Evolutionary conservation across 2,113 vertebrate genomes (phyloP).

Genomic region (Anolis carolinensis): DNA sequence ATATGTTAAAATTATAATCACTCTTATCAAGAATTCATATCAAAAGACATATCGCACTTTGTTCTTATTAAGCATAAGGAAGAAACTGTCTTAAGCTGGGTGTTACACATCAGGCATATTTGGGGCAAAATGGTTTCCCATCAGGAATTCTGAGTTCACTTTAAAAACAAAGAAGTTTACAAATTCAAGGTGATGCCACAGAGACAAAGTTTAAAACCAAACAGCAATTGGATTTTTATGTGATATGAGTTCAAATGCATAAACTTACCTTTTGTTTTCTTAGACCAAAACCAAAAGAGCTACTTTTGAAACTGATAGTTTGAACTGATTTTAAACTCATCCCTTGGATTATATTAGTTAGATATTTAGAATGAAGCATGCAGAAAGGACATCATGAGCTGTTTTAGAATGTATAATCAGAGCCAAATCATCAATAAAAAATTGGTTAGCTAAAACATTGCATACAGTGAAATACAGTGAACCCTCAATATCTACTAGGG

Average conservation of each 20-base stretch:
- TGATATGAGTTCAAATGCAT: slow-evolving; percentile 9
- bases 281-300: not conserved
- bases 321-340: too few relatives aligned
- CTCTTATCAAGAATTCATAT: slow-evolving; percentile 41
- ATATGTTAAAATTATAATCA: slow-evolving; percentile 62
- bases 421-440: not conserved
- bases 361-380: not conserved
- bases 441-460: not conserved
- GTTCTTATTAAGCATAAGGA: slow-evolving; percentile 37
- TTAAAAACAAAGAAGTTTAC: slow-evolving; percentile 36
- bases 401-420: not conserved
- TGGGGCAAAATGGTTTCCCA: not conserved
- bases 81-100: slow-evolving; percentile 24
- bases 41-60: slow-evolving; percentile 42
- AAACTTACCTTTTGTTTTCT: not conserved
- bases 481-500: too few relatives aligned
- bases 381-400: not conserved
- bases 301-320: not conserved
- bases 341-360: not conserved
- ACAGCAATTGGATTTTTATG: slow-evolving; percentile 51
- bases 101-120: slow-evolving; percentile 34
- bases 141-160: slow-evolving; percentile 6
- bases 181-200: slow-evolving; percentile 43
- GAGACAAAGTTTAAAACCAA: slow-evolving; percentile 49
- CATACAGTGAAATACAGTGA: not conserved